Percentiles rank a stretch among this genome's conserved stretches.
Conservation (phyloP, 2,888 invertebrate species). For the Chrysolina americana region DNA sequence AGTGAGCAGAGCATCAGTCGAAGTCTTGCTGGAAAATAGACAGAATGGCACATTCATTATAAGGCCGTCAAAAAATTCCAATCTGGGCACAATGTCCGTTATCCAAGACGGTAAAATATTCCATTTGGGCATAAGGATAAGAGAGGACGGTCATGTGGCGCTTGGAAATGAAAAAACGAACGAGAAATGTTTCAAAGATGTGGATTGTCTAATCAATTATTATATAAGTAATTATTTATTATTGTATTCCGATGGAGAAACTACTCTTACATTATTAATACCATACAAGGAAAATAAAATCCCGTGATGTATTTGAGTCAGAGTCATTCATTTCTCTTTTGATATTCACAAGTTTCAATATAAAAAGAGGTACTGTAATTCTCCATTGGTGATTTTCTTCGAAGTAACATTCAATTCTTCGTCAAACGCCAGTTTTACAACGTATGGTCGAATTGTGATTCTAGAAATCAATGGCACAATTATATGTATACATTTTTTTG, state of each 20-base stretch:
- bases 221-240: slow-evolving; percentile 73
- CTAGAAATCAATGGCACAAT: too few species aligned
- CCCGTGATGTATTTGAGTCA: not conserved
- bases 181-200: slow-evolving; percentile 72
- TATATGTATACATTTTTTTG: too few species aligned
- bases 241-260: slow-evolving; percentile 71
- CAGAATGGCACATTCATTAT: slow-evolving; percentile 76
- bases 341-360: too few species aligned
- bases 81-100: slow-evolving; percentile 72
- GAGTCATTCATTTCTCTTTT: not conserved
- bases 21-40: slow-evolving; percentile 71
- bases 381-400: too few species aligned
- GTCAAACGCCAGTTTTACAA: too few species aligned
- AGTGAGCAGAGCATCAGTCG: slow-evolving; percentile 72
- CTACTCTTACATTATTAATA: slow-evolving; percentile 72
- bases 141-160: slow-evolving; percentile 72
- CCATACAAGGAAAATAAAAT: slow-evolving; percentile 59
- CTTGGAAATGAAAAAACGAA: slow-evolving; percentile 73
- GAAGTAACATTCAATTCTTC: too few species aligned
- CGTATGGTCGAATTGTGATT: too few species aligned
- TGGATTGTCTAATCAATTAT: slow-evolving; percentile 72
- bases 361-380: too few species aligned
- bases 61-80: slow-evolving; percentile 72
- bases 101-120: slow-evolving; percentile 72
- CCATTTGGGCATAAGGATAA: slow-evolving; percentile 73